Evolutionary conservation across 2,797 vertebrate species (phyloP), one percentile per base, ranked within the genome.

Genomic region (Trachurus trachurus): DNA sequence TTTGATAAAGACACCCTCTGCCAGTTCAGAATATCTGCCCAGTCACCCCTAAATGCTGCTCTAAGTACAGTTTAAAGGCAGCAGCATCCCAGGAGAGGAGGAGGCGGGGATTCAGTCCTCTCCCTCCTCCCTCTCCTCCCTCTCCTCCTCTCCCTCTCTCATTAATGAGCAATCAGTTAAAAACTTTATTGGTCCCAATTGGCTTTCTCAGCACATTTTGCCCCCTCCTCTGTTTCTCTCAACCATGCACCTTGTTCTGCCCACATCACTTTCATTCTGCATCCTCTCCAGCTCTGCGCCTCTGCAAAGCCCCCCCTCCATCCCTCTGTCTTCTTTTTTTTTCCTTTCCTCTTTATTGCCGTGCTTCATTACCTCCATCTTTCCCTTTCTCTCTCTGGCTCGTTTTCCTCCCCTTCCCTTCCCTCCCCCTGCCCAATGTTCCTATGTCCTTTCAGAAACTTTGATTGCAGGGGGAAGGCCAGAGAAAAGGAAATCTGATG

Each of bases 111-210:
- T 26, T 47, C 13, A 3, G 15, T 72, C 44, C 17, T 21, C 57
- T 21, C 4, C 37, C 0, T 10, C 21, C 12, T 2, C 29, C 50
- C 34, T 44, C 37, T 15, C 4, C 50, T 12, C 57, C 57, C 31
- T 60, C 44, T 29, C 31, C 11, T 13, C 71, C 31, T 26, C 52
- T 71, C 75, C 71, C 76, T 85, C 71, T 86, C 85, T 85, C 82
- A 85, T 89, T 92, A 93, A 93, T 80, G 88, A 91, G 80, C 86
- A 92, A 92, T 94, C 90, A 86, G 83, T 93, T 90, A 91, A 92
- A 90, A 92, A 87, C 90, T 84, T 90, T 85, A 88, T 87, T 78
- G 83, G 71, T 83, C 45, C 58, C 68, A 52, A 42, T 77, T 70
- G 76, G 86, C 92, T 66, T 73, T 49, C 76, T 93, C 92, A 92